phyloP scores from a whole-genome alignment of 2,113 vertebrate species.

The Ictalurus furcatus region DNA sequence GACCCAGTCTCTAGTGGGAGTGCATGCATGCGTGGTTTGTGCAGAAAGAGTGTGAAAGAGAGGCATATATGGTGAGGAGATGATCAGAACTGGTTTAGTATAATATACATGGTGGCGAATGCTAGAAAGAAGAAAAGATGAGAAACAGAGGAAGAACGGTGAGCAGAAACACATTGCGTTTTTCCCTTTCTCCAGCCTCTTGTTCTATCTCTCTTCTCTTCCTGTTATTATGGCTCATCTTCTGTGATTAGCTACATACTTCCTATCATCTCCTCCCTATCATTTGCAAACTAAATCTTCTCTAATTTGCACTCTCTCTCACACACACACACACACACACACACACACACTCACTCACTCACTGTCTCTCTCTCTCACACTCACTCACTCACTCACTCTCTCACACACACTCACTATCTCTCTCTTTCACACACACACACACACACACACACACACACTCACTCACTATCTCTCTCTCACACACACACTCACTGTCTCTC shows the following conservation, averaged over 20 bases:
- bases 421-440: too few species aligned
- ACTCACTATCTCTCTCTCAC: too few species aligned
- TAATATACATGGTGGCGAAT: neutral
- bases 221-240: neutral
- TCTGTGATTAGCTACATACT: neutral
- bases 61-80: neutral
- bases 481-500: too few species aligned
- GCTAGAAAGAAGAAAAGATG: neutral
- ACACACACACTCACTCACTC: neutral
- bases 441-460: too few species aligned
- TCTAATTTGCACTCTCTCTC: neutral
- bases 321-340: too few species aligned
- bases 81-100: slow-evolving; percentile 7
- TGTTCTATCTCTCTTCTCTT: neutral
- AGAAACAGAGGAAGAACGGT: neutral
- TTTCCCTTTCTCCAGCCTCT: neutral
- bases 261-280: neutral
- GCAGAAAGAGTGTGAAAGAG: neutral
- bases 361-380: neutral
- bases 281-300: neutral
- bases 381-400: neutral
- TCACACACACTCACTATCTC: too few species aligned
- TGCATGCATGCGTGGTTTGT: neutral
- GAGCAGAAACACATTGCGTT: slow-evolving; percentile 1
- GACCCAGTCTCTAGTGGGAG: neutral